These are phyloP conservation scores for Xylophagus ater DNA, from an alignment of 2,888 invertebrate genomes.

Conservation along the genomic window DNA sequence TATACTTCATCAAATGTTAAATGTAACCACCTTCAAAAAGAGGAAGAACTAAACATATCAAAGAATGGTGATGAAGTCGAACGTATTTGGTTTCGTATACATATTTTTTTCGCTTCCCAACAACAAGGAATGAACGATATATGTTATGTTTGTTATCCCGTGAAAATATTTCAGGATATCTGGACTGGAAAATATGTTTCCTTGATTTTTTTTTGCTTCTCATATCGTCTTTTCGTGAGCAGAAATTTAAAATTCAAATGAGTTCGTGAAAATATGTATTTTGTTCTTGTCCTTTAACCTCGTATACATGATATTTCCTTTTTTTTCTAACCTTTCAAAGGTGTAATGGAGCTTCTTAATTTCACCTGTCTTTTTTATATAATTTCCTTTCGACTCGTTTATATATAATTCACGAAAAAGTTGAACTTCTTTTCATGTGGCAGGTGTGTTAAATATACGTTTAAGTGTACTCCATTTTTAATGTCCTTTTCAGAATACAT, in stretches of 20 bases:
- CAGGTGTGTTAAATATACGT: no score
- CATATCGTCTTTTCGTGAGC: conserved; percentile 17
- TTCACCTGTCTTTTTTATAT: no score
- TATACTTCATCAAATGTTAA: background rate
- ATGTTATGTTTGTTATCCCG: conserved; percentile 1
- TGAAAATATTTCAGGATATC: conserved; percentile 6
- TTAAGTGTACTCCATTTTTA: no score
- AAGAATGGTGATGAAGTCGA: background rate
- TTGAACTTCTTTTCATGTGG: no score
- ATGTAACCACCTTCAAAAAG: background rate
- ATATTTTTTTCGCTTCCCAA: background rate
- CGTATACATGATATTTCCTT: no score
- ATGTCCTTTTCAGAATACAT: no score
- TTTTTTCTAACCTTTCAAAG: no score
- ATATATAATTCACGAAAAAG: no score
- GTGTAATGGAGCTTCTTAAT: no score
- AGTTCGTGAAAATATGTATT: conserved; percentile 10
- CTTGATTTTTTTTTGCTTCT: conserved; percentile 13
- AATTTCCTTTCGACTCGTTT: no score
- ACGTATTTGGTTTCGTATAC: background rate
- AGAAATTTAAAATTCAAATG: conserved; percentile 25
- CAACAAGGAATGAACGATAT: background rate
- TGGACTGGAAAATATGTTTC: conserved; percentile 14
- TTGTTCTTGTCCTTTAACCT: background rate
- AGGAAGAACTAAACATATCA: conserved; percentile 1